Base-by-base conservation (phyloP, 2,888 invertebrate genomes). In the Xestia c-nigrum region DNA sequence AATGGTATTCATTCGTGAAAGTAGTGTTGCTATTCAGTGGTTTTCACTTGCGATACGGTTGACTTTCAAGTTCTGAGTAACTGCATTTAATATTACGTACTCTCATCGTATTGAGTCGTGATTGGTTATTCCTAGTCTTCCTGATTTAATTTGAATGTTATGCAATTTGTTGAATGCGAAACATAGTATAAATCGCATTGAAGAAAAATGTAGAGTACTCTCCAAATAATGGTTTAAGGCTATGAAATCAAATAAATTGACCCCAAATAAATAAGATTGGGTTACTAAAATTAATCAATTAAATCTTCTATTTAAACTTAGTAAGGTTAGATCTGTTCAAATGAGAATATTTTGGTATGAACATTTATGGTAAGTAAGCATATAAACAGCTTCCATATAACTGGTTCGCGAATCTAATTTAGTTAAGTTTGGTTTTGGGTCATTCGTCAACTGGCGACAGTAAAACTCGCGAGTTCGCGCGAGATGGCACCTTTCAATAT, bases 61-160 rank as follows among this genome's bases (percentile, higher is more conserved):
- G 85, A 83, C 84, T 87, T 87, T 88, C 88, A 79, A 85, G 88
- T 88, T 86, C 74, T 83, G 59, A 82, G 76, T 73, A 83, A 87
- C 81, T 65, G 75, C 74, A 81, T n/a, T n/a, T n/a, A n/a, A n/a
- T 74, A 75, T 78, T 85, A 83, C 80, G 85, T 86, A 76, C 59
- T 76, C 73, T 69, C 67, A 61, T 80, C 78, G 61, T 72, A 61
- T 74, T 57, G 57, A 74, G 57, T 87, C 73, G 74, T 74, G 72
- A 80, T 87, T 82, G 63, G 79, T 67, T 64, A 79, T 77, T 82
- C 63, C 63, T 76, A 78, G 82, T 77, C 63, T 77, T 79, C 82
- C 63, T 79, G 59, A 65, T 86, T 64, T 74, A 71, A 69, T 55
- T 64, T 40, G 16, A 78, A 78, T 31, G 10, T n/a, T 47, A 47